These are phyloP conservation scores for Lysandra bellargus DNA, from an alignment of 2,888 invertebrate genomes.

Conservation along the genomic window DNA sequence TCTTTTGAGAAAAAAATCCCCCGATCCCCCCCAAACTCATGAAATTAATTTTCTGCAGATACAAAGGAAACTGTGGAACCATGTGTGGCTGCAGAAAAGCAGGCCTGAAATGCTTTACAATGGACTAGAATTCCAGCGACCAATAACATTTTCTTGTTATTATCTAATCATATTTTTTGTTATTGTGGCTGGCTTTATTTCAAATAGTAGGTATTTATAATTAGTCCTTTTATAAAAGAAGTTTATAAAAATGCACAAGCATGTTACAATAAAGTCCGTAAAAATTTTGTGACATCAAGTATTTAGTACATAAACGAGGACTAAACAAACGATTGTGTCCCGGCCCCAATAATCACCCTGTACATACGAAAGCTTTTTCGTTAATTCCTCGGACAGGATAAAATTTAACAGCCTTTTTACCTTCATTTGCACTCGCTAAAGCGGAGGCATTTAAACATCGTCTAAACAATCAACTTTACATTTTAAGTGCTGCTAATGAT, in stretches of 20 bases:
- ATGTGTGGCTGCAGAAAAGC: no score
- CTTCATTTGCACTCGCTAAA: constrained; percentile 15
- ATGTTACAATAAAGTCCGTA: not conserved
- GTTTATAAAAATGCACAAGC: not conserved
- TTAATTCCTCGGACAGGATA: constrained; percentile 15
- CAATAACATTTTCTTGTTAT: no score
- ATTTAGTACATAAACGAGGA: not conserved
- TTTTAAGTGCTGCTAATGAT: not conserved
- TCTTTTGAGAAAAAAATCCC: no score
- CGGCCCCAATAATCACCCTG: not conserved
- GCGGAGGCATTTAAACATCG: not conserved
- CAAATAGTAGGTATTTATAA: not conserved
- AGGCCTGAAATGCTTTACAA: no score
- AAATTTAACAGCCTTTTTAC: constrained; percentile 18
- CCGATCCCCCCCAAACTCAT: no score
- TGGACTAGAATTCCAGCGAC: no score
- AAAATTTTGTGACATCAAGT: not conserved
- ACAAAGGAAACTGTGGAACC: no score
- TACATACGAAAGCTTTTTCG: constrained; percentile 20
- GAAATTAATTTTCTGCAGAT: no score
- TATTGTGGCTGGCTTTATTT: no score
- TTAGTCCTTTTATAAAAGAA: not conserved
- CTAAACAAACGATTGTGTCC: not conserved
- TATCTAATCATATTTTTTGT: no score
- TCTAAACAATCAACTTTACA: constrained; percentile 25